phyloP scores from a whole-genome alignment of 2,888 invertebrate species.

The Glomeris marginata region DNA sequence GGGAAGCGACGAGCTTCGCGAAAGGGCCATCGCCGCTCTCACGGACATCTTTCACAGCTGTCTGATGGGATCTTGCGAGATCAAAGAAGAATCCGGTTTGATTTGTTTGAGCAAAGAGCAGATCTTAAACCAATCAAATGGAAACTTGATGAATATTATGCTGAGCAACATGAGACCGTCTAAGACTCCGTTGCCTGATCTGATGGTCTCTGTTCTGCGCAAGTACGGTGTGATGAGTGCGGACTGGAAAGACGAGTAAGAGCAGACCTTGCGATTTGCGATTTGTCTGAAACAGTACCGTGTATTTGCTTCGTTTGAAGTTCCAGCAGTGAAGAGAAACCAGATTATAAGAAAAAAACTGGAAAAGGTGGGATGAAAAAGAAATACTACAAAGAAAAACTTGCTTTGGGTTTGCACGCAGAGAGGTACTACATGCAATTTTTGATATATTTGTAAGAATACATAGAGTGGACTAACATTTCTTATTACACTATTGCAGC shows the following conservation, averaged over 20 bases:
- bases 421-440: background rate
- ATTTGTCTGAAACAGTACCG: background rate
- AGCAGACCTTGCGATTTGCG: background rate
- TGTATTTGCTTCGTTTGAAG: background rate
- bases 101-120: constrained; percentile 28
- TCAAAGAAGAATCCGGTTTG: constrained; percentile 25
- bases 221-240: constrained; percentile 25
- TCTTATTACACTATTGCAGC: background rate
- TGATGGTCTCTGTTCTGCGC: constrained; percentile 24
- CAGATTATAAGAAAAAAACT: background rate
- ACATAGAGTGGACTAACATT: background rate
- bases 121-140: constrained; percentile 24
- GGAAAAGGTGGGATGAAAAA: background rate
- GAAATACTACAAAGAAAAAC: constrained; percentile 1
- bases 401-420: background rate
- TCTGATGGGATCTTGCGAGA: constrained; percentile 25
- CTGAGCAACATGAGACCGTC: constrained; percentile 23
- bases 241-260: constrained; percentile 24
- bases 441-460: background rate
- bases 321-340: background rate
- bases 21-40: constrained; percentile 23
- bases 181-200: constrained; percentile 26
- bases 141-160: constrained; percentile 26
- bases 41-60: constrained; percentile 30
- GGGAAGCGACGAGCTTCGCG: constrained; percentile 19